Conservation (phyloP, 1,140 invertebrate genomes). For the Scaptomyza pallida region DNA sequence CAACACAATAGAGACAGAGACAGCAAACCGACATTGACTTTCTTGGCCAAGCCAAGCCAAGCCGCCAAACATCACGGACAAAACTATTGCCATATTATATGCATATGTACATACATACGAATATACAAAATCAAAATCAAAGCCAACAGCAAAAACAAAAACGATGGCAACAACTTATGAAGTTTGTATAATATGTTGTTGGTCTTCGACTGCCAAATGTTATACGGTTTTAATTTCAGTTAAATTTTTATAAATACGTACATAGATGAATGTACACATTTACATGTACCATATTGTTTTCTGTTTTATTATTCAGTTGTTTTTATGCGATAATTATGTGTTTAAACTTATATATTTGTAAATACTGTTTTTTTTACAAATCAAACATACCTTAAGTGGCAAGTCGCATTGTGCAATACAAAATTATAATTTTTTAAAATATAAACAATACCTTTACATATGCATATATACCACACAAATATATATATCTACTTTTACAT, state of each 20-base stretch:
- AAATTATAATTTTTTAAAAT: conserved; percentile 12
- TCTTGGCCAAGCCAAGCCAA: conserved; percentile 54
- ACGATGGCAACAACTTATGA: conserved; percentile 6
- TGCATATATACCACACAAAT: not conserved
- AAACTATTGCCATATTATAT: conserved; percentile 53
- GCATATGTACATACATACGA: conserved; percentile 20
- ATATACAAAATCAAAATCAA: conserved; percentile 43
- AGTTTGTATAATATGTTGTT: conserved; percentile 23
- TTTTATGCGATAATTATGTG: conserved; percentile 42
- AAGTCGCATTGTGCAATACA: conserved; percentile 44
- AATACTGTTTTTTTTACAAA: conserved; percentile 17
- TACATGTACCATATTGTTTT: conserved; percentile 20
- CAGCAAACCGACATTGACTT: conserved; percentile 19
- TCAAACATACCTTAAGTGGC: conserved; percentile 19
- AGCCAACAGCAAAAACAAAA: conserved; percentile 21
- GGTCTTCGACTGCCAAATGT: conserved; percentile 60
- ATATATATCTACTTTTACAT: not conserved
- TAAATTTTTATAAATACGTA: conserved; percentile 38
- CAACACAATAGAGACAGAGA: not conserved
- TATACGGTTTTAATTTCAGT: conserved; percentile 54
- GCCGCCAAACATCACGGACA: conserved; percentile 48
- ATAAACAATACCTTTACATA: conserved; percentile 3
- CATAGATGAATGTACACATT: not conserved
- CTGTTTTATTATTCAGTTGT: conserved; percentile 45
- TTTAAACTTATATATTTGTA: conserved; percentile 5